phyloP scores from a whole-genome alignment of 2,797 vertebrate species.

The Pachyuromys duprasi region DNA sequence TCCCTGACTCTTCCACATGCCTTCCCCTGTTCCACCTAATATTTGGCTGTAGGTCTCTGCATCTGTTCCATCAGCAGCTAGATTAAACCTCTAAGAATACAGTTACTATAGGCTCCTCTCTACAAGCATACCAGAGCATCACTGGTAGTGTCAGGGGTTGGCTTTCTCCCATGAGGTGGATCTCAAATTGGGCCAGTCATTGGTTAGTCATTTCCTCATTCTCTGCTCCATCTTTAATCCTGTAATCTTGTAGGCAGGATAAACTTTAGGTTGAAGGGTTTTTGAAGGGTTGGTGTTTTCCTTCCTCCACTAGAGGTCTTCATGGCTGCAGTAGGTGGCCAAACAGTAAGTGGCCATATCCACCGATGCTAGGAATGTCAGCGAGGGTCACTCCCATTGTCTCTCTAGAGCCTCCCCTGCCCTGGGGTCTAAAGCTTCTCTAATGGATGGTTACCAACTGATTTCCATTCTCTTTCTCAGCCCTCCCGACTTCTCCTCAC shows the following conservation, averaged over 20 bases:
- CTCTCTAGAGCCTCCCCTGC: background rate
- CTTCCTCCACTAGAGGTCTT: background rate
- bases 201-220: background rate
- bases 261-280: background rate
- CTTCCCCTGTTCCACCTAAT: background rate
- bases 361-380: background rate
- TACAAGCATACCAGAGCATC: background rate
- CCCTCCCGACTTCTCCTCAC: background rate
- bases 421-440: background rate
- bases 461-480: background rate
- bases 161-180: background rate
- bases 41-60: background rate
- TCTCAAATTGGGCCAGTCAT: background rate
- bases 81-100: background rate
- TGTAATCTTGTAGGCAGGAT: background rate
- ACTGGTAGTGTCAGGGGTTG: background rate
- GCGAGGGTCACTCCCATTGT: background rate
- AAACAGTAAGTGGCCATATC: background rate
- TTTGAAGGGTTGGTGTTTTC: background rate
- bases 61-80: background rate
- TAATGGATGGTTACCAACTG: background rate
- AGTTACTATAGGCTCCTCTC: background rate
- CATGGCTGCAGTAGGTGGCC: background rate
- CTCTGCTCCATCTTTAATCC: background rate
- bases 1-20: background rate